Percentiles rank a stretch among this genome's conserved stretches.
phyloP scores from a whole-genome alignment of 2,888 invertebrate species.

The Ophioninae sp. region DNA sequence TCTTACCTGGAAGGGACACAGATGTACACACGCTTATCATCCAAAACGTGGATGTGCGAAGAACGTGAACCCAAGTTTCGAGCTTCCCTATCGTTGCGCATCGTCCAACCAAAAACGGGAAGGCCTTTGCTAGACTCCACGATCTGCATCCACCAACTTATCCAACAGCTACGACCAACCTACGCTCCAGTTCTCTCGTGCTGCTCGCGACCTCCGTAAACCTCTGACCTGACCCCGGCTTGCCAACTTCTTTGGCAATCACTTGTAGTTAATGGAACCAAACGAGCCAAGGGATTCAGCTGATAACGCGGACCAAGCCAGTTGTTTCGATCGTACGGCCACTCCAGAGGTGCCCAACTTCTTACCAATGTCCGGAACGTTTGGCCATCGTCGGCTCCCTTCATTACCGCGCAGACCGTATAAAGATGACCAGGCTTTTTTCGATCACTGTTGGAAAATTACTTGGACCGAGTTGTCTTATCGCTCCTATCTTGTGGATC shows the following conservation, averaged over 20 bases:
- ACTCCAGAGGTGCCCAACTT: not conserved
- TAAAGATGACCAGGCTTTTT: not conserved
- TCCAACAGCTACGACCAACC: conserved; percentile 43
- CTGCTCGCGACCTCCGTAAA: conserved; percentile 12
- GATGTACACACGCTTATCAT: not conserved
- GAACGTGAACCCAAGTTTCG: conserved; percentile 64
- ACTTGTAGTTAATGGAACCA: conserved; percentile 25
- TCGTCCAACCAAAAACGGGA: conserved; percentile 19
- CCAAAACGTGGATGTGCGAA: conserved; percentile 16
- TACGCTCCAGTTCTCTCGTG: conserved; percentile 2
- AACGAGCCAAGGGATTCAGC: conserved; percentile 27
- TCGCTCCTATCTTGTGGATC: not conserved
- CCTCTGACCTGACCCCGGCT: conserved; percentile 7
- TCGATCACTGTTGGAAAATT: not conserved
- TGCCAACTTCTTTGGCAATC: conserved; percentile 25
- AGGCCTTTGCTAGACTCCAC: conserved; percentile 31
- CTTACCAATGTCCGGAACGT: not conserved
- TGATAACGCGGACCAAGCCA: conserved; percentile 31
- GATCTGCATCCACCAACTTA: conserved; percentile 67
- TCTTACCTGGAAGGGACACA: conserved; percentile 22
- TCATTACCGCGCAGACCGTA: not conserved
- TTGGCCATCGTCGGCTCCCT: not conserved
- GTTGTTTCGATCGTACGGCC: not conserved
- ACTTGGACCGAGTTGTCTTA: not conserved
- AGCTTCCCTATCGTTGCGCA: conserved; percentile 66